phyloP scores from a whole-genome alignment of 1,140 invertebrate genomes.

The Himalopsyche phryganea region DNA sequence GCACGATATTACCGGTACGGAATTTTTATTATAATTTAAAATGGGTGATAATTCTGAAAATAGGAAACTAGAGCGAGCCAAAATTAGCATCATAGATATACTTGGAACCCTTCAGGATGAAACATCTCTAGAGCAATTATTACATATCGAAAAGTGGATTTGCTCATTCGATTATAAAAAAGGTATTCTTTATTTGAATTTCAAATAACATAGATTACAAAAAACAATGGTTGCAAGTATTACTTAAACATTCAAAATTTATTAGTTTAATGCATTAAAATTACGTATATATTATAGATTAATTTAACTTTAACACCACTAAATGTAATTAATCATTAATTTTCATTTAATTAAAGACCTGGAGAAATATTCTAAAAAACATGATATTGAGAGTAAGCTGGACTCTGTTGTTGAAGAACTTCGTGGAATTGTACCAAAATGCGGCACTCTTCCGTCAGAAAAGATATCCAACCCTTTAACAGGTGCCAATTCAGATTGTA shows the following conservation, averaged over 20 bases:
- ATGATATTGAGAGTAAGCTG: conserved; percentile 41
- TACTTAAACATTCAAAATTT: too few species aligned
- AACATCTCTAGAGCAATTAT: conserved; percentile 7
- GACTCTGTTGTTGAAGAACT: conserved; percentile 54
- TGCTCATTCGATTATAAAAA: conserved; percentile 15
- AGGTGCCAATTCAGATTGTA: conserved; percentile 61
- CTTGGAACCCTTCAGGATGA: conserved; percentile 4
- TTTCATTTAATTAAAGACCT: conserved; percentile 41
- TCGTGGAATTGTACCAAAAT: conserved; percentile 53
- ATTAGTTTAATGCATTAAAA: too few species aligned
- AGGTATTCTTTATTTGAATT: conserved; percentile 6
- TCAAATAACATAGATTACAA: background rate
- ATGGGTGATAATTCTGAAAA: too few species aligned
- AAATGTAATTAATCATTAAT: conserved; percentile 3
- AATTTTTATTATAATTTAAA: too few species aligned
- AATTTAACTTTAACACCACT: background rate
- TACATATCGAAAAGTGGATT: conserved; percentile 17
- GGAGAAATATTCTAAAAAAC: conserved; percentile 38
- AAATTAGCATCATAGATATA: conserved; percentile 7
- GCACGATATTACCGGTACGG: too few species aligned
- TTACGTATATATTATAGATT: too few species aligned
- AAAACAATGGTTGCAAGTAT: too few species aligned
- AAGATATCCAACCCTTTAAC: conserved; percentile 51
- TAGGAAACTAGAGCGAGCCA: background rate
- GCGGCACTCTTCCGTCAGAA: conserved; percentile 58